phyloP scores from a whole-genome alignment of 35 echinoderm and acorn worm species.

The Acanthaster planci region DNA sequence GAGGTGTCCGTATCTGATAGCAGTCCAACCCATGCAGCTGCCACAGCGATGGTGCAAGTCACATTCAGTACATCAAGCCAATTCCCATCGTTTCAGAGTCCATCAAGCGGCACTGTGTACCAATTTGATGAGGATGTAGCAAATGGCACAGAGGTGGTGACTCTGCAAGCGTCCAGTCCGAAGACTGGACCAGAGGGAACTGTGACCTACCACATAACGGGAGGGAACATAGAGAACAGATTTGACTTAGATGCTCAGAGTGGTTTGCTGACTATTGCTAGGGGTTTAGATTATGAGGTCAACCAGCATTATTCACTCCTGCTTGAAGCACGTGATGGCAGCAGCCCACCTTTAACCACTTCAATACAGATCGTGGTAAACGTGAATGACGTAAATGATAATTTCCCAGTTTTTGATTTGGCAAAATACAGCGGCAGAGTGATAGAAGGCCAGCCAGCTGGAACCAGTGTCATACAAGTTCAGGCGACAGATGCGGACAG shows the following conservation, averaged over 20 bases:
- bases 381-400: constrained; percentile 86
- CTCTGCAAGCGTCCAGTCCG: constrained; percentile 51
- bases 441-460: constrained; percentile 36
- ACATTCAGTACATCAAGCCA: constrained; percentile 43
- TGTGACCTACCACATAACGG: constrained; percentile 67
- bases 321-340: constrained; percentile 75
- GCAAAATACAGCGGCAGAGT: constrained; percentile 40
- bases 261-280: constrained; percentile 61
- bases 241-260: constrained; percentile 71
- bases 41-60: constrained; percentile 45
- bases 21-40: constrained; percentile 16
- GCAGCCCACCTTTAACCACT: constrained; percentile 59
- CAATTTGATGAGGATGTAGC: constrained; percentile 48
- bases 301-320: constrained; percentile 47
- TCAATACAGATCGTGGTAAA: constrained; percentile 53
- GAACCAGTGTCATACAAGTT: constrained; percentile 48
- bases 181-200: constrained; percentile 36
- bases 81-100: constrained; percentile 53
- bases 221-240: constrained; percentile 69
- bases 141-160: constrained; percentile 36
- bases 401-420: constrained; percentile 72
- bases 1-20: constrained; percentile 57
- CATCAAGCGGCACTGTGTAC: constrained; percentile 31
- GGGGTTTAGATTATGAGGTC: constrained; percentile 63
- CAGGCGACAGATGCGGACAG: constrained; percentile 73